phyloP scores from a whole-genome alignment of 2,888 invertebrate genomes.

The Drosophila pegasa region DNA sequence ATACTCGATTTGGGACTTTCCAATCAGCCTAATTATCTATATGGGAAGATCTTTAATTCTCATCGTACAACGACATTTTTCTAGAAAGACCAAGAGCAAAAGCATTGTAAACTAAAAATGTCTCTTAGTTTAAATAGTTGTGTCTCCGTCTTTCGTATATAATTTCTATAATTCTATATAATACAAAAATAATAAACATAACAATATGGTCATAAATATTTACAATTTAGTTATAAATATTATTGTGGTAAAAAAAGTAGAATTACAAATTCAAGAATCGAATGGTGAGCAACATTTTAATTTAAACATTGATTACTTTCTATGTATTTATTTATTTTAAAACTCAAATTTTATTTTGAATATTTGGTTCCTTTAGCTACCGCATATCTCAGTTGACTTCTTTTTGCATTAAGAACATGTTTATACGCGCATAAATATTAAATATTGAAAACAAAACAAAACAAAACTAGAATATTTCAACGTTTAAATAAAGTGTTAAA shows the following conservation, averaged over 20 bases:
- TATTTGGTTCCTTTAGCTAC: constrained; percentile 29
- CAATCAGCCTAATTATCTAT: not conserved
- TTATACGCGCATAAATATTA: constrained; percentile 29
- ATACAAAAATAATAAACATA: not conserved
- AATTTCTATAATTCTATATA: not conserved
- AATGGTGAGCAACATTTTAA: constrained; percentile 2
- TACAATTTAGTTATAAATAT: not conserved
- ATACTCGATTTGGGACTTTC: constrained; percentile 3
- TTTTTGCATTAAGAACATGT: constrained; percentile 26
- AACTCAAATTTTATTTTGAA: constrained; percentile 3
- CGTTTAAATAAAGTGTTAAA: constrained; percentile 53
- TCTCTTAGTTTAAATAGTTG: not conserved
- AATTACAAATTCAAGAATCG: not conserved
- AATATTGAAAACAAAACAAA: constrained; percentile 7
- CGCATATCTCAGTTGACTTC: constrained; percentile 25
- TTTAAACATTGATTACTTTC: not conserved
- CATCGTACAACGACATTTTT: not conserved
- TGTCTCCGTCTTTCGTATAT: not conserved
- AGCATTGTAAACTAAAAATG: not conserved
- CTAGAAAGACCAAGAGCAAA: not conserved
- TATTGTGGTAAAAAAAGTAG: not conserved
- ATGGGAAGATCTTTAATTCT: not conserved
- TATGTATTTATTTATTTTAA: constrained; percentile 6
- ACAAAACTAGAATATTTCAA: constrained; percentile 32
- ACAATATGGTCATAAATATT: not conserved